A percentile compares a stretch with the other conserved stretches of the same genome.
Conservation (phyloP, 2,113 vertebrate genomes). For the Cettia cetti region DNA sequence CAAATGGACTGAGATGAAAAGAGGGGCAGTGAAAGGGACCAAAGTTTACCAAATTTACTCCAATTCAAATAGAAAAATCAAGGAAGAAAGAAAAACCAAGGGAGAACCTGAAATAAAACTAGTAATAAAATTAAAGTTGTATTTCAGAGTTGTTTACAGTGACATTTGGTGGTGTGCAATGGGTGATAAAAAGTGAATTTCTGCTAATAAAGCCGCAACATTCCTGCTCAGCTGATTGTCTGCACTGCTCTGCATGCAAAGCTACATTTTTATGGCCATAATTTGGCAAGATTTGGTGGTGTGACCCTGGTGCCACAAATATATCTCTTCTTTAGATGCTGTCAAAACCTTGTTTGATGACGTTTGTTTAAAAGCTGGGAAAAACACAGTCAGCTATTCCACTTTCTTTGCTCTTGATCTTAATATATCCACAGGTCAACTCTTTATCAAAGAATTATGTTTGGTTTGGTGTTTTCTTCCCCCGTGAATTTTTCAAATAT, state of each 20-base stretch:
- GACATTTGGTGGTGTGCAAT: not conserved
- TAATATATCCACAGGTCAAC: not conserved
- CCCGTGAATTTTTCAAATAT: not conserved
- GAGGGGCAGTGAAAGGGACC: not conserved
- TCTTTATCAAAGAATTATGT: not conserved
- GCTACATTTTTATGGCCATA: not conserved
- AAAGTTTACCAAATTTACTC: not conserved
- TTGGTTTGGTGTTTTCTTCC: not conserved
- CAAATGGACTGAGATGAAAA: not conserved
- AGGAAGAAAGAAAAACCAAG: not conserved
- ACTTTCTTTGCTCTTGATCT: not conserved
- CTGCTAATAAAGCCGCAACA: not conserved
- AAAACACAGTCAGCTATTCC: not conserved
- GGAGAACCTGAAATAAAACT: not conserved
- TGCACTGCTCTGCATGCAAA: not conserved
- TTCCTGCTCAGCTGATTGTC: not conserved
- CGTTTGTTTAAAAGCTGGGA: not conserved
- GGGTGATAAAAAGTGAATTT: not conserved
- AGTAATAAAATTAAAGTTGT: not conserved
- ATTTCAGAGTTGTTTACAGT: not conserved
- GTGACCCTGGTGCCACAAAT: not conserved
- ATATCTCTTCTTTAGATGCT: not conserved
- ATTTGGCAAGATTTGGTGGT: not conserved
- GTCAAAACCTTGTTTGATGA: not conserved
- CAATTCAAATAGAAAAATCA: not conserved